These are phyloP conservation scores for Hipposideros larvatus DNA, from an alignment of 2,797 vertebrate genomes.

Conservation along the genomic window DNA sequence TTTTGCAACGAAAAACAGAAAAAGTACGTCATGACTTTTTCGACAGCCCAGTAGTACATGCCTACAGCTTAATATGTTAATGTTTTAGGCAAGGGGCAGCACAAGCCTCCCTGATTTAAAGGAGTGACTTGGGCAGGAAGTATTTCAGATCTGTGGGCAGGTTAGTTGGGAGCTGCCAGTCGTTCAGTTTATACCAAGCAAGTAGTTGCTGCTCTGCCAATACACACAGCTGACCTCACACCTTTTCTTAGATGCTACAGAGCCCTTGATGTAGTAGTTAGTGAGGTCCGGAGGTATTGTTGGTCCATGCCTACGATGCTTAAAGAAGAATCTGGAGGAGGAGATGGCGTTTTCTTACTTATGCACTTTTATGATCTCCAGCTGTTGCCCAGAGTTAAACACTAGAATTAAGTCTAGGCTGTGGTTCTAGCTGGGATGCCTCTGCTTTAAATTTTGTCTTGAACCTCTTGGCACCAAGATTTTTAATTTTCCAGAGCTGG, in stretches of 20 bases:
- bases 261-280: not conserved
- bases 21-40: no score
- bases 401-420: constrained; percentile 76
- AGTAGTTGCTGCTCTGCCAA: not conserved
- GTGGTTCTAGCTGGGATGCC: constrained; percentile 62
- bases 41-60: not conserved
- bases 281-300: not conserved
- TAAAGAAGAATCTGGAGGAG: constrained; percentile 44
- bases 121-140: not conserved
- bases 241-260: constrained; percentile 15
- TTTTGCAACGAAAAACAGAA: no score
- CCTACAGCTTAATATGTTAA: not conserved
- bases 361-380: constrained; percentile 68
- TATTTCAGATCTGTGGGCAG: not conserved
- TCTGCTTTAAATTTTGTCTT: constrained; percentile 71
- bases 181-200: not conserved
- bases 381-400: constrained; percentile 71
- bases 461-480: constrained; percentile 63
- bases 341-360: constrained; percentile 68
- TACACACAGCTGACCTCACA: not conserved
- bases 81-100: not conserved
- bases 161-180: not conserved
- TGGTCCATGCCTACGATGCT: not conserved
- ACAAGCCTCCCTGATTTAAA: not conserved
- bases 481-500: constrained; percentile 73